Base-by-base conservation (phyloP, 1,140 invertebrate genomes). In the Wasmannia auropunctata region DNA sequence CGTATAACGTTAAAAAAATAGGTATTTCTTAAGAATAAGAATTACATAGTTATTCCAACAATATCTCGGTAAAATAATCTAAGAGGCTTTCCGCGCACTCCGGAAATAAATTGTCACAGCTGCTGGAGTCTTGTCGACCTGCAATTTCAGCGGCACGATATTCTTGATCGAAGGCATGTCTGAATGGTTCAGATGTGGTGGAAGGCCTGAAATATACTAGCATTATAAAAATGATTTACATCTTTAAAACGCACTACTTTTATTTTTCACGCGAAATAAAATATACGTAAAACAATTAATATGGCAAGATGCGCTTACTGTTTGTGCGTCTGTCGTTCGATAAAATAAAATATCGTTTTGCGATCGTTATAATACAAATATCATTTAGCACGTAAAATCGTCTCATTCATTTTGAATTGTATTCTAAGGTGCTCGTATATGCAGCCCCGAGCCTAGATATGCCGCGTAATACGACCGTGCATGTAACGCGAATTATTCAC, bases 131-230 rank as follows among this genome's bases (percentile, higher is more conserved):
- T 69, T 95, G 95, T 85, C 89, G 92, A 0, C 97, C 97, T 8
- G 97, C 89, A 75, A 95, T 94, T 93, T 98, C 97, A 0, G 97
- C 97, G n/a, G 96, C 96, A 79, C 96, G 96, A 93, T 97, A 97
- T 87, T 97, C 97, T 87, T 97, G 96, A 92, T 97, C 96, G 1
- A 95, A 96, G 58, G 96, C 94, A 3, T 1, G 95, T 95, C 86
- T 77, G 40, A 91, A 92, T 19, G 91, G 90, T 80, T 97, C 97
- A n/a, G 93, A 94, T 1, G 96, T 97, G 2, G 96, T 95, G 6
- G 97, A 97, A 49, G 97, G 97, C 11, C 94, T 95, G 85, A 76
- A 92, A 94, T 88, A 72, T 72, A n/a, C n/a, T n/a, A n/a, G n/a
- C n/a, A n/a, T 83, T 85, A 54, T 79, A 75, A 87, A 25, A 31